Base-by-base conservation (phyloP, 2,888 invertebrate species). In the Chaitophorus viminalis region DNA sequence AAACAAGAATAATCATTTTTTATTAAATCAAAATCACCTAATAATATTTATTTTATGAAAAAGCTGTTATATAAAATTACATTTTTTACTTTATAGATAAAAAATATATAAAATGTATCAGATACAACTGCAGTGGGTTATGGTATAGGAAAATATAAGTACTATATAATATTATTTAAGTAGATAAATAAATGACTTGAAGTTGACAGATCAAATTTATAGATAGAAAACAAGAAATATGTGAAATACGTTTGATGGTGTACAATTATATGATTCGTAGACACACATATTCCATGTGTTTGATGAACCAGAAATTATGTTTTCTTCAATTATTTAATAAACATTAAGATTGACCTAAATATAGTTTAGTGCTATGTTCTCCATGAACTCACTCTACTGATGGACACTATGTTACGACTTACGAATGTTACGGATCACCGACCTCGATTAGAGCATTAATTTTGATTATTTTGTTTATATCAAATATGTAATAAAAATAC, bases 381-480 rank as follows among this genome's bases (percentile, higher is more conserved):
- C 70, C 31, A 72, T 52, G 72, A 54, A 54, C 70, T 72, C 72
- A n/a, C 52, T 17, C 82, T 72, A 9, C 52, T 72, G n/a, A 31
- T 33, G 33, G 52, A 33, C 31, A 82, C 46, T 14, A 25, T 65
- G n/a, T n/a, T 65, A 54, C 8, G 70, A 70, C 70, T 29, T 17
- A 70, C n/a, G 68, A 82, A 82, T 82, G 52, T 33, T 17, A 46
- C 52, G 70, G 72, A 82, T 82, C 82, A 82, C 52, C 72, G 72
- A 72, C 82, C 82, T 31, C 54, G n/a, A 33, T 72, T 72, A 72
- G 72, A 52, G 8, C 54, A 82, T 72, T 82, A n/a, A n/a, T 82
- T 54, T 72, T 36, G 31, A 72, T 72, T 33, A 72, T 72, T 6
- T 52, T 72, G 6, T 72, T 33, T 72, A 54, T 82, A 72, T 25